Evolutionary conservation across 2,113 vertebrate genomes (phyloP).

Genomic region (Stegostoma tigrinum): DNA sequence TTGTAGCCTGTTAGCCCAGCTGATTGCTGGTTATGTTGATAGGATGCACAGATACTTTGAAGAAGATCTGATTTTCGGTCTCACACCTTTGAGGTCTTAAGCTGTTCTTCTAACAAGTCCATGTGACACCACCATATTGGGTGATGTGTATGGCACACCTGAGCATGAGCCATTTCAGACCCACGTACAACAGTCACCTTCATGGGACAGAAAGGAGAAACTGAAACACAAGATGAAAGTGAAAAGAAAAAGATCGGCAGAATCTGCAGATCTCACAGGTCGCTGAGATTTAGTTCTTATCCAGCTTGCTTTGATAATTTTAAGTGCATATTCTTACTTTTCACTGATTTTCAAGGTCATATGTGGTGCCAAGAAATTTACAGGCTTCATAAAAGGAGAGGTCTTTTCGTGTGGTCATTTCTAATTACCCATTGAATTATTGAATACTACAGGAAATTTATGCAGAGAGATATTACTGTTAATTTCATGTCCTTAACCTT

Average conservation of each 20-base stretch:
- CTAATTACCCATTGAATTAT: constrained; percentile 24
- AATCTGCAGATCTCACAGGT: too few species aligned
- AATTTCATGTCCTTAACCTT: not conserved
- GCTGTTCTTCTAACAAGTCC: too few species aligned
- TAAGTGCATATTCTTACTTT: not conserved
- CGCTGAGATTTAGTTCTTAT: not conserved
- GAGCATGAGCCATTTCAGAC: not conserved
- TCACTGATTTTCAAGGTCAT: not conserved
- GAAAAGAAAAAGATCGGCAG: not conserved
- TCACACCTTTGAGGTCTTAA: too few species aligned
- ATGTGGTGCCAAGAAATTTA: not conserved
- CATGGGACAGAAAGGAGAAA: not conserved
- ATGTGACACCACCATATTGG: too few species aligned
- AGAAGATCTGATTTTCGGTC: too few species aligned
- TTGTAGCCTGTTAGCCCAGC: too few species aligned
- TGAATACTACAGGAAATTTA: constrained; percentile 9
- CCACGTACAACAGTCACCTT: not conserved
- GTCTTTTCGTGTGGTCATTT: not conserved
- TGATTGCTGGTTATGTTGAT: too few species aligned
- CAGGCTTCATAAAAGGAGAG: not conserved
- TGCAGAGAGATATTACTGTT: constrained; percentile 28
- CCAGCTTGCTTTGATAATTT: not conserved
- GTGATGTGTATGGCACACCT: too few species aligned
- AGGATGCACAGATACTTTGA: too few species aligned
- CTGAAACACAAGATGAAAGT: not conserved